Evolutionary conservation across 2,113 vertebrate species (phyloP), one percentile per base, ranked within the genome.

Genomic region (Malurus melanocephalus): DNA sequence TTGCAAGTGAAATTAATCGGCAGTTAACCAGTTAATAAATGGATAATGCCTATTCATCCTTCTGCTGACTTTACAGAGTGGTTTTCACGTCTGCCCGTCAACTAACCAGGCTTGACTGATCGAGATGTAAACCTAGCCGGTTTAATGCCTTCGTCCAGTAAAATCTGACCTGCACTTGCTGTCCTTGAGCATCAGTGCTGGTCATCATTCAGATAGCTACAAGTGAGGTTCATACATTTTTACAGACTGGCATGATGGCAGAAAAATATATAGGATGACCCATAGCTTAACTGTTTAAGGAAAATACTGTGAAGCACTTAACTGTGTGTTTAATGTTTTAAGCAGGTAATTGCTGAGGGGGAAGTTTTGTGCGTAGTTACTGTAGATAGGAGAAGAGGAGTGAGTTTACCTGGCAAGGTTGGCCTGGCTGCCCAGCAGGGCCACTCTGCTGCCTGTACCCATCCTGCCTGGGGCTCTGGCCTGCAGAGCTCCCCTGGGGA

Each of bases 1-100:
- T 90, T 93, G 66, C 77, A 71, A 88, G 87, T 92, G 32, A 87
- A 85, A 96, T 74, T 80, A 55, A 72, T 85, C 85, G 81, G 88
- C 69, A 60, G 81, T 93, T 95, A 92, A 79, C 89, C 77, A 52
- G 93, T 95, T 96, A 96, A 94, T 90, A 87, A 90, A 88, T 92
- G 56, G 85, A 52, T 93, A 87, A 52, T 92, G 83, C 87, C 93
- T 95, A 85, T 85, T 93, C 49, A 89, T 91, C 68, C 88, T 83
- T 92, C 59, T 87, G 19, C 79, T 78, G 93, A 61, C 92, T 95
- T 92, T 86, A 87, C 77, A 28, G 82, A 90, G 68, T 21, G 52
- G 71, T 91, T 96, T 89, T 93, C 51, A 11, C 30, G 1, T 73
- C 81, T 81, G 52, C 40, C 65, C 38, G n/a, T 88, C 89, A 82